phyloP scores from a whole-genome alignment of 53 echinoderm and acorn worm genomes.

The Holothuria scabra region DNA sequence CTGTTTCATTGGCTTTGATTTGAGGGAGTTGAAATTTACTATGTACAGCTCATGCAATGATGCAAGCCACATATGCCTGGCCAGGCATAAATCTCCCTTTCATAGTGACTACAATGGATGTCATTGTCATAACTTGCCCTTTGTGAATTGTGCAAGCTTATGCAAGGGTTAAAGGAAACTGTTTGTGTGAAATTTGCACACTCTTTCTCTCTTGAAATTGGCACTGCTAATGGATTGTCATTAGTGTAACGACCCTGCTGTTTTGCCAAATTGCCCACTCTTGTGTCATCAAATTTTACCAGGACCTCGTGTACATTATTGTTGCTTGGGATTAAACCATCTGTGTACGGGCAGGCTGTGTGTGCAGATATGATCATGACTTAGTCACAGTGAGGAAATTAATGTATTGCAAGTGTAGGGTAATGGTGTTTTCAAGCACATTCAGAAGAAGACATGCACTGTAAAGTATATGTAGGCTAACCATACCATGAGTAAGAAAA shows the following conservation, averaged over 20 bases:
- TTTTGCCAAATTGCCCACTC: constrained; percentile 17
- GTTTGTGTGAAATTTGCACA: constrained; percentile 18
- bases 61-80: constrained; percentile 55
- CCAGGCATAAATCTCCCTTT: constrained; percentile 44
- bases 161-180: constrained; percentile 52
- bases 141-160: constrained; percentile 59
- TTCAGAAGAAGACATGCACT: no score
- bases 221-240: constrained; percentile 17
- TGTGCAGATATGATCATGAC: no score
- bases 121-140: constrained; percentile 59
- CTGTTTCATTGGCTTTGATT: constrained; percentile 32
- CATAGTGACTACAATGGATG: constrained; percentile 42
- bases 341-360: no score
- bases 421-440: no score
- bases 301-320: neutral
- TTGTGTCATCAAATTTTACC: constrained; percentile 10
- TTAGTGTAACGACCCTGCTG: neutral
- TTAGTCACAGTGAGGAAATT: no score
- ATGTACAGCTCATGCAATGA: constrained; percentile 43
- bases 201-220: constrained; percentile 23
- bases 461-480: no score
- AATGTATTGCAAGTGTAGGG: no score
- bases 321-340: neutral
- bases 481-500: no score
- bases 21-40: constrained; percentile 5